A percentile compares a stretch with the other conserved stretches of the same genome.
Evolutionary conservation across 2,113 vertebrate genomes (phyloP).

Genomic region (Platichthys stellatus): DNA sequence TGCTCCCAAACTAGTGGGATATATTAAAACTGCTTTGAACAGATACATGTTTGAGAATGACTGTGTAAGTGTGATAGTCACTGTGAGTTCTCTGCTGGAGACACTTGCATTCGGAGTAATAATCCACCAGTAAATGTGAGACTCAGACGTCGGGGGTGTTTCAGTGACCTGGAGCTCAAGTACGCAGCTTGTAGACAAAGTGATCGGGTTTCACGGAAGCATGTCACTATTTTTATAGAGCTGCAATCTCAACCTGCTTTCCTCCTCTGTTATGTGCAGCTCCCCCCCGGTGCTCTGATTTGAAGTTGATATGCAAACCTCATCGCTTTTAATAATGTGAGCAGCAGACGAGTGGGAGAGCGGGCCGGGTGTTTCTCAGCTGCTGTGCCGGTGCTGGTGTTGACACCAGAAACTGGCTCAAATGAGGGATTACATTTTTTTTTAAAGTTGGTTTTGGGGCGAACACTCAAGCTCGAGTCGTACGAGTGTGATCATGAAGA

Average conservation of each 20-base stretch:
- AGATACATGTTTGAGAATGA: background rate
- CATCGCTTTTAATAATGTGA: slow-evolving; percentile 34
- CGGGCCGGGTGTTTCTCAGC: slow-evolving; percentile 1
- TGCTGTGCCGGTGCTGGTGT: slow-evolving; percentile 20
- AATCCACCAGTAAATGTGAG: slow-evolving; percentile 65
- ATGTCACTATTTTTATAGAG: slow-evolving; percentile 65
- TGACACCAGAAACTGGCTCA: slow-evolving; percentile 32
- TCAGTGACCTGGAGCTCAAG: slow-evolving; percentile 52
- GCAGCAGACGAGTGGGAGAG: slow-evolving; percentile 27
- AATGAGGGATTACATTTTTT: slow-evolving; percentile 13
- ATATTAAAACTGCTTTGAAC: background rate
- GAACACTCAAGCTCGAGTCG: slow-evolving; percentile 28
- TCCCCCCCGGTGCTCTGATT: slow-evolving; percentile 43
- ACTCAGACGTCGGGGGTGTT: slow-evolving; percentile 43
- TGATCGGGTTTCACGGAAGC: slow-evolving; percentile 66
- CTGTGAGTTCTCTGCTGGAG: slow-evolving; percentile 22
- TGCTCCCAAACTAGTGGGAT: background rate
- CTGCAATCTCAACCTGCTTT: slow-evolving; percentile 47
- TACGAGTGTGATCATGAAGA: slow-evolving; percentile 9
- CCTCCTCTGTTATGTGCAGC: slow-evolving; percentile 9
- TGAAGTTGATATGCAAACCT: slow-evolving; percentile 56
- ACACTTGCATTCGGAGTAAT: slow-evolving; percentile 21
- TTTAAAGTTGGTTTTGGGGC: slow-evolving; percentile 40
- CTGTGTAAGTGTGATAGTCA: slow-evolving; percentile 15
- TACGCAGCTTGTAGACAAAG: slow-evolving; percentile 44